Evolutionary conservation across 1,140 invertebrate species (phyloP), one percentile per base, ranked within the genome.

Genomic region (Drosophila kepulauana): DNA sequence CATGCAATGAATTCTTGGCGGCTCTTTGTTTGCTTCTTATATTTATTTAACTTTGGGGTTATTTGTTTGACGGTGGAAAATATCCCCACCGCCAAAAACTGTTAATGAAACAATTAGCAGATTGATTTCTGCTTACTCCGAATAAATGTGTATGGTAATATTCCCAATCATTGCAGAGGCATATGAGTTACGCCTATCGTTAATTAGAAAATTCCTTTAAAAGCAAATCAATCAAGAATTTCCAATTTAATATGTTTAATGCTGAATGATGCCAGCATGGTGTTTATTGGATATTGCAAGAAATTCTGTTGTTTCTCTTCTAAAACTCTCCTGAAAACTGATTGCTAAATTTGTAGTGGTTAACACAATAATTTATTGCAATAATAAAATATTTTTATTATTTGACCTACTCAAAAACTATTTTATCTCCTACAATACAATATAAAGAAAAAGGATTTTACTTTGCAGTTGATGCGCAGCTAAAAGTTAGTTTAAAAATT

Each of bases 1-100:
- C 35, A 4, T 15, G 1, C 8, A 15, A 59, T 57, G 28, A 61
- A 8, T 62, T n/a, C 20, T 66, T 68, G 43, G 63, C 25, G 74
- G 38, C 16, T 38, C 15, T 59, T 13, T 33, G 66, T 52, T 52
- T 54, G 25, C 30, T 8, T 51, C 33, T 61, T 62, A 35, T 33
- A 30, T 52, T 52, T 52, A 52, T 33, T 52, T 52, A 52, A 52
- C n/a, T 52, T 30, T 30, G 51, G 5, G 28, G 51, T 52, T 33
- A 33, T 13, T 30, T 52, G 51, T 52, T 52, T 52, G n/a, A 30
- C 11, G 28, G 2, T 13, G 10, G 11, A 13, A 51, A 51, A 51
- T 11, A 38, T 51, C 28, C 25, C 28, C 51, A 7, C 28, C 2
- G n/a, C 28, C 28, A n/a, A 30, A 52, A 52, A 13, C 51, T 2